Base-by-base conservation (phyloP, 2,797 vertebrate genomes). In the Picus viridis region DNA sequence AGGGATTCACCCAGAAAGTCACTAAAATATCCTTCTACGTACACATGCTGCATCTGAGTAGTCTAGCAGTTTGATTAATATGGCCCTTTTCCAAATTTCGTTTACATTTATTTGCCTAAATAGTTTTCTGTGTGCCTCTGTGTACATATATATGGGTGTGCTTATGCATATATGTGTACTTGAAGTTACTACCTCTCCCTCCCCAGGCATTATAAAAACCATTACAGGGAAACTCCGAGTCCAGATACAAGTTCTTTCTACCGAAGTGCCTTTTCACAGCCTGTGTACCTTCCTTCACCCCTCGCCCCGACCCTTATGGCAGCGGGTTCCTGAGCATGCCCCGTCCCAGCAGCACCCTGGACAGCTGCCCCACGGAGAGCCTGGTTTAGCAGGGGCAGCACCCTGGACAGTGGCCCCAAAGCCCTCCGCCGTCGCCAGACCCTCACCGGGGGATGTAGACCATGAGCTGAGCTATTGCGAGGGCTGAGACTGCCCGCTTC, bases 161-260 rank as follows among this genome's bases (percentile, higher is more conserved):
- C 7, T 1, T 47, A 2, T 23, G 5, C 13, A 0, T 14, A 5
- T n/a, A 1, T 32, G 2, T 8, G 5, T 32, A 45, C 75, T 77
- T 68, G 2, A 83, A 88, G 53, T 83, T 72, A 6, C 27, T 59
- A 62, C 10, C 26, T 17, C 9, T 9, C 63, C 11, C 3, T 30
- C 11, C 9, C 15, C 32, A 12, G 47, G 11, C 49, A 16, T 81
- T 68, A 15, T 16, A 43, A 57, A 71, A 86, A 18, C 39, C 32
- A 20, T 2, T 24, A 8, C 15, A 16, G n/a, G 68, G 7, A 79
- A 43, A 73, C 43, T 29, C n/a, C 26, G 27, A 67, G 19, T 23
- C 29, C 51, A 43, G 1, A 45, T 17, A 30, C 49, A 56, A 9
- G 62, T 11, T 39, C 8, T 4, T 43, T 53, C 56, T 36, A 62